Base-by-base conservation (phyloP, 92 coral and sea anemone species). In the Muricea muricata region DNA sequence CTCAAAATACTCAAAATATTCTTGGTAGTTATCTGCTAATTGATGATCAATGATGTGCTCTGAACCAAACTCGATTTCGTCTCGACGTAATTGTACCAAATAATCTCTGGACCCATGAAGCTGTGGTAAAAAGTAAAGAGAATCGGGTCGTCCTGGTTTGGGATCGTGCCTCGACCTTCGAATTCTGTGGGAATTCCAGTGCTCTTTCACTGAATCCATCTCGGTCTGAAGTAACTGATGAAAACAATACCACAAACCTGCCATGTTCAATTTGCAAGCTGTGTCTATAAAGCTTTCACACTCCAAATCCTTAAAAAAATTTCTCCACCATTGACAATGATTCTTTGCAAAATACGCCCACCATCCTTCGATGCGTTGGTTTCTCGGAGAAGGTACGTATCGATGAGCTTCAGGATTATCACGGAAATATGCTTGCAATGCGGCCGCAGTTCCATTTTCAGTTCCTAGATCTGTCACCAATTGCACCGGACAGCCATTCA, bases 1-100 rank as follows among this genome's bases (percentile, higher is more conserved):
- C 26, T 90, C 90, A 85, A n/a, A n/a, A n/a, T n/a, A n/a, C n/a
- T n/a, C n/a, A n/a, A 92, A 92, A 85, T 92, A 92, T 15, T 87
- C 91, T 87, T 87, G 86, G 80, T 83, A 61, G 50, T 83, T 89
- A 77, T 87, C 78, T 33, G 9, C 56, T 67, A 23, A 42, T 13
- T 42, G 66, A 66, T 23, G 63, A 77, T 87, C 83, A 46, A 87
- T 58, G 45, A 90, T 83, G 78, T 87, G 61, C 67, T 83, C 71
- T 56, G 87, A 84, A 26, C 69, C 88, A 71, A 76, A 86, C 32
- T 69, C 69, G n/a, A 82, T 76, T 78, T 86, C 86, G 25, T 77
- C 73, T 52, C 50, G 10, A 85, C 87, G 46, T 40, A 89, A 70
- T 50, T 65, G 65, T 5, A 60, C 8, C 14, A 75, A 13, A 7